Conservation (phyloP, 2,888 invertebrate genomes). For the Germaria angustata region DNA sequence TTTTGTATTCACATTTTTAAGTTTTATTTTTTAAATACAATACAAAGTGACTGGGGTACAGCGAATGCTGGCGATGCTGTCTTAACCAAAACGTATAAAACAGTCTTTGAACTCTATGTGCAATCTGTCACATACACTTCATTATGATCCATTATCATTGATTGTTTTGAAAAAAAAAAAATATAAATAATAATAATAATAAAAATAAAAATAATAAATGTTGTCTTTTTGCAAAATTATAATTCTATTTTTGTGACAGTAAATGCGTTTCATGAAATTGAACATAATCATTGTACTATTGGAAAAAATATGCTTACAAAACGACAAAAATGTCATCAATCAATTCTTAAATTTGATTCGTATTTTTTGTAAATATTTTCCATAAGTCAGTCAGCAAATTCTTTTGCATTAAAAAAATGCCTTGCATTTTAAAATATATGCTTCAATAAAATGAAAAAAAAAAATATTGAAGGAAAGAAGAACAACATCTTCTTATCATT, state of each 20-base stretch:
- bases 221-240: conserved; percentile 14
- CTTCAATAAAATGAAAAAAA: neutral
- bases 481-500: conserved; percentile 42
- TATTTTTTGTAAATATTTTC: conserved; percentile 20
- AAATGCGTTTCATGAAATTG: conserved; percentile 34
- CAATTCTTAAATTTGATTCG: conserved; percentile 30
- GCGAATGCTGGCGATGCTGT: neutral
- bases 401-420: conserved; percentile 35
- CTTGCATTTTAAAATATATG: conserved; percentile 32
- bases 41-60: too few species aligned
- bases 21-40: conserved; percentile 32
- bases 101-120: conserved; percentile 54
- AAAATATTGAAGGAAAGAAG: neutral
- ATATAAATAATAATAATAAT: too few species aligned
- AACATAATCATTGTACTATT: conserved; percentile 52
- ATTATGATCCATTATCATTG: conserved; percentile 6
- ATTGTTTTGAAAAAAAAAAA: conserved; percentile 14
- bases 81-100: conserved; percentile 4
- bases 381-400: conserved; percentile 36
- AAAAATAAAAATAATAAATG: too few species aligned
- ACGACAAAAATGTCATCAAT: conserved; percentile 56
- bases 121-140: conserved; percentile 55
- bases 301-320: neutral
- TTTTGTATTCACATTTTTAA: conserved; percentile 67
- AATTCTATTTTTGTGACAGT: conserved; percentile 17